A percentile compares a stretch with the other conserved stretches of the same genome.
Evolutionary conservation across 2,113 vertebrate genomes (phyloP).

Genomic region (Lasiurus cinereus): DNA sequence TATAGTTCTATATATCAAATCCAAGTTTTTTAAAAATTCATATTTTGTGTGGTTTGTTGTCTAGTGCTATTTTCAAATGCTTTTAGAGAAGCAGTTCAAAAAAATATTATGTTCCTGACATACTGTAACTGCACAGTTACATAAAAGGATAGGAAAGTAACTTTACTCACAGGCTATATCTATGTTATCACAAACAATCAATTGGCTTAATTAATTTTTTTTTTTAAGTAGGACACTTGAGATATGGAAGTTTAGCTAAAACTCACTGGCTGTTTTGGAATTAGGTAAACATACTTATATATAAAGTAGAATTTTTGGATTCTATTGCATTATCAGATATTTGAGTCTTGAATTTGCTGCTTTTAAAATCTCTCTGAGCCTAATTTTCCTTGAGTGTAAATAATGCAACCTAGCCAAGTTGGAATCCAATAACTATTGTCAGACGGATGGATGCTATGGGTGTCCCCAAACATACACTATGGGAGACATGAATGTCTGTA

Average conservation of each 20-base stretch:
- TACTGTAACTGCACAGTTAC: not conserved
- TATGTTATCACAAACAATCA: not conserved
- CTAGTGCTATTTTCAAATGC: not conserved
- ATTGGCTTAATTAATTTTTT: not conserved
- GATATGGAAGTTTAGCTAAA: not conserved
- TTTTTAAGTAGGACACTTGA: not conserved
- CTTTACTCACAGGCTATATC: not conserved
- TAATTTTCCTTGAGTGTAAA: not conserved
- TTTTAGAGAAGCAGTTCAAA: not conserved
- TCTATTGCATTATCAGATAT: not conserved
- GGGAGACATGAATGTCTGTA: not conserved
- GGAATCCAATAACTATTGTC: not conserved
- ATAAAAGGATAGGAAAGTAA: slow-evolving; percentile 18
- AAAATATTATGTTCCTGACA: not conserved
- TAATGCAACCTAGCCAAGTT: not conserved
- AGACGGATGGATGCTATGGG: not conserved
- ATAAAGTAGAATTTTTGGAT: not conserved
- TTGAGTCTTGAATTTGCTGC: not conserved
- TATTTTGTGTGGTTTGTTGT: not conserved
- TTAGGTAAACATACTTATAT: not conserved
- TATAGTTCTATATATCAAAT: slow-evolving; percentile 41
- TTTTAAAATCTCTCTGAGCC: slow-evolving; percentile 27
- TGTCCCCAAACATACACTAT: not conserved
- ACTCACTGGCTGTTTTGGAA: not conserved
- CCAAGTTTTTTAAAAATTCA: not conserved